Base-by-base conservation (phyloP, 2,888 invertebrate species). In the Phengaris arion region DNA sequence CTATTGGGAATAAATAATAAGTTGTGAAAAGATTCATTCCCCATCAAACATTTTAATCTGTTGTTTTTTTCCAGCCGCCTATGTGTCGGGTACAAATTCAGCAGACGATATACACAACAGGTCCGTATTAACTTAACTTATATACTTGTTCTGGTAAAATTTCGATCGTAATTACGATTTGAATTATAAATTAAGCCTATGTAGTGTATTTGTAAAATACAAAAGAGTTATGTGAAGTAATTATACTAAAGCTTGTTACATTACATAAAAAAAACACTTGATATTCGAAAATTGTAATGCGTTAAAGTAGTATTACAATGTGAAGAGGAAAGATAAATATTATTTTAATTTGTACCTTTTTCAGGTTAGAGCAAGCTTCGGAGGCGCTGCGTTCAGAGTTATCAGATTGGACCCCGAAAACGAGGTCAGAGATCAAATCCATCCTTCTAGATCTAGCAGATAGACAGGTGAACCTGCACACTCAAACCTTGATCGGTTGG, bases 371-470 rank as follows among this genome's bases (percentile, higher is more conserved):
- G 12, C 93, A 92, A 79, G 91, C 92, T 0, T 91, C 92, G 0
- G 92, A 93, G 74, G 91, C 92, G 0, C 81, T 93, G 0, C 86
- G 93, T 0, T 88, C 91, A 0, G 93, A 93, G 68, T 81, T 93
- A 0, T 81, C 88, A 0, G 92, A 92, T 78, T 93, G 93, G 93
- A 83, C 87, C 6, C 89, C 90, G 0, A 91, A 91, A 78, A 93
- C 92, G 0, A 81, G 85, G 0, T 76, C 85, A 0, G 92, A 93
- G 75, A 84, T 92, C 15, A 90, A 89, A 69, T 74, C 84, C 0
- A 57, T 90, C 0, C 84, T 93, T 0, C 79, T 92, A 1, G 90
- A 92, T 0, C 59, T 91, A 0, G 92, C 92, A 0, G 86, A 89
- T 9, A 81, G 85, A n/a, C 91, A 92, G 76, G 85, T 91, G 0